Percentiles rank a stretch among this genome's conserved stretches.
Conservation (phyloP, 2,888 invertebrate species). For the Ceramica pisi region DNA sequence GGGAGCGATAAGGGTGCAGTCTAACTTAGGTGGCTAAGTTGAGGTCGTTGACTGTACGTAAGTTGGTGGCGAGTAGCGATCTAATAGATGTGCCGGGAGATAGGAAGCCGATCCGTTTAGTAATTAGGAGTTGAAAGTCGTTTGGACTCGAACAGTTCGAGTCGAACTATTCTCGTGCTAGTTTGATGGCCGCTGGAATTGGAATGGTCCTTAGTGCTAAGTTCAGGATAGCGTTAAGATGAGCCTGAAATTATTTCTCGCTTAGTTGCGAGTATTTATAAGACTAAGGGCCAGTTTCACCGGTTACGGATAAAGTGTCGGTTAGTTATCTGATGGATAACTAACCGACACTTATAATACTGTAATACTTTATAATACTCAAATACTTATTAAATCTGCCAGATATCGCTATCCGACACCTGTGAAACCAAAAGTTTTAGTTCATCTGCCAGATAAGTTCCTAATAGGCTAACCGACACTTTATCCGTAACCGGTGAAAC, state of each 20-base stretch:
- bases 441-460: too few species aligned
- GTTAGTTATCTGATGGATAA: too few species aligned
- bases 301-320: too few species aligned
- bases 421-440: too few species aligned
- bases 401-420: too few species aligned
- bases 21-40: constrained; percentile 27
- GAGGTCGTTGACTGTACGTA: constrained; percentile 48
- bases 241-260: not conserved
- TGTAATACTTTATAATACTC: too few species aligned
- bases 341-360: too few species aligned
- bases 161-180: constrained; percentile 19
- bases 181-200: constrained; percentile 5
- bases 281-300: too few species aligned
- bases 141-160: not conserved
- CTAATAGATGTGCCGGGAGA: constrained; percentile 30
- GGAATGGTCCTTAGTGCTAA: not conserved
- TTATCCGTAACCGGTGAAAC: too few species aligned
- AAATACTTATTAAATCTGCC: too few species aligned
- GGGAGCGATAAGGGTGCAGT: constrained; percentile 47
- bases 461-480: too few species aligned
- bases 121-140: constrained; percentile 32
- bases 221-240: not conserved
- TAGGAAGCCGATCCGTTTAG: constrained; percentile 24
- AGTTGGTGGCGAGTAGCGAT: constrained; percentile 10
- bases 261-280: constrained; percentile 5